Base-by-base conservation (phyloP, 35 echinoderm and acorn worm species). In the Heliocidaris erythrogramma region DNA sequence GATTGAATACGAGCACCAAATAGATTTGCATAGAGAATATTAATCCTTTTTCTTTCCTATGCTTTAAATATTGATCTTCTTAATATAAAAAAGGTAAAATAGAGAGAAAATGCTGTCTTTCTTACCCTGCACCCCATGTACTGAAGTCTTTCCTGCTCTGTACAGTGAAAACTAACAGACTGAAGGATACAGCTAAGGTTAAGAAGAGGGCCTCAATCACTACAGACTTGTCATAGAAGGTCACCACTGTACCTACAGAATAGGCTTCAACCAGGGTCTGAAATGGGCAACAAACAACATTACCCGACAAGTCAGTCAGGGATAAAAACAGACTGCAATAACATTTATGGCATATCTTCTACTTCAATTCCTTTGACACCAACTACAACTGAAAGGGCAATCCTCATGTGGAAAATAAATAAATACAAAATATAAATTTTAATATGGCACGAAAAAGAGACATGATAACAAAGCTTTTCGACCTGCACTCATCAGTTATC, bases 91-190 rank as follows among this genome's bases (percentile, higher is more conserved):
- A 69, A 24, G 27, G 4, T 4, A 50, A 50, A 4, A 50, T 50
- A 52, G 7, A 78, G 21, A 78, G 21, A 7, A n/a, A 42, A 69
- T 21, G 65, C 21, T n/a, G 87, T 89, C 87, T 27, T n/a, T 92
- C 95, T 95, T 95, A 99, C 98, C 98, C 98, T 92, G 98, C 96
- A 90, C 98, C 98, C 98, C 96, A 97, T 30, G 96, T 95, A 86
- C 96, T 99, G 95, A 99, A 99, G 91, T 99, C 98, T 95, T 90
- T 94, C 93, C 96, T 99, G 85, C 95, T 96, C 85, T 99, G 98
- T 7, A 99, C 59, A n/a, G 98, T 96, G 88, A 97, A 99, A 32
- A 95, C 50, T 27, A 95, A 95, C 32, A 99, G 94, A 65, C 95
- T 93, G 18, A 94, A 78, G 16, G 98, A 94, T 0, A 99, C 95